Evolutionary conservation across 2,797 vertebrate species (phyloP), one percentile per base, ranked within the genome.

Genomic region (Propithecus perrieri): DNA sequence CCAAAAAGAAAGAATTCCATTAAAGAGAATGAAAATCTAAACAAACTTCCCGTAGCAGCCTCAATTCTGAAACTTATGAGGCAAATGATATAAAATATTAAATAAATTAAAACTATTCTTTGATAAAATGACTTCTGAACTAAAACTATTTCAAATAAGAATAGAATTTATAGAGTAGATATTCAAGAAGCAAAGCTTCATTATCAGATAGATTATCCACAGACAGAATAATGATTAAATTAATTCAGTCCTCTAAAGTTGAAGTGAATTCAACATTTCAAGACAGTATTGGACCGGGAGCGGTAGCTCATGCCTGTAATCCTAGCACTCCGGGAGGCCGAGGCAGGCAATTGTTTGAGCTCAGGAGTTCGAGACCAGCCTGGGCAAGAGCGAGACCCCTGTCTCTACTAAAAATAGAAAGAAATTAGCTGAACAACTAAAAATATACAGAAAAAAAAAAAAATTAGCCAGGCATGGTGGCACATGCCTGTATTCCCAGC

Each of bases 21-120:
- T 85, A 91, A 71, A 95, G 79, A 81, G n/a, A 96, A 97, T 71
- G 24, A 97, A 95, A 96, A 97, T 83, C 55, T 95, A 15, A 85
- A 28, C 20, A 94, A 92, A 43, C 7, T 26, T 90, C 3, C 85
- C 20, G 6, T 33, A 86, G 13, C 33, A 67, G 71, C 6, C 55
- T 95, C 48, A 85, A 65, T 69, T 93, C 46, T 88, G n/a, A 67
- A 94, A 95, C 5, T 83, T 91, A 74, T 20, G 10, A 97, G 13
- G 18, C 33, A 95, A 63, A 61, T 72, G 8, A 92, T 63, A 78
- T 46, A 96, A 92, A 88, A 38, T 79, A 94, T 43, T 87, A 93
- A 96, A 93, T 69, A 95, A 91, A 80, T 33, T 81, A 88, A 91
- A 86, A 87, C 10, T n/a, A 55, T 12, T 84, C 30, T 83, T 74